Conservation (phyloP, 2,113 vertebrate species). For the Paramormyrops kingsleyae region DNA sequence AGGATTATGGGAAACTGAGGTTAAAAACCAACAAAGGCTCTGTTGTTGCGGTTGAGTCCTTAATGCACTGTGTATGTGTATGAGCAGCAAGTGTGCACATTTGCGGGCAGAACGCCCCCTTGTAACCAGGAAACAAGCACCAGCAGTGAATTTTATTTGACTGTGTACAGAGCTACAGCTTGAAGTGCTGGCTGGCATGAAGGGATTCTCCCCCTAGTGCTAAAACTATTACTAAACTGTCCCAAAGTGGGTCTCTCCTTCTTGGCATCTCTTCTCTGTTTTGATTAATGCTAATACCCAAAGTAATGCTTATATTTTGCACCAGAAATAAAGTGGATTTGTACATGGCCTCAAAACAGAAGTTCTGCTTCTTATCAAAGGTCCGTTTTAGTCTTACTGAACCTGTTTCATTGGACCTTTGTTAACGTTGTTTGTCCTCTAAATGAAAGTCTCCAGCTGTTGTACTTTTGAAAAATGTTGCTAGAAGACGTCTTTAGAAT, state of each 20-base stretch:
- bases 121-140: background rate
- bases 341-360: background rate
- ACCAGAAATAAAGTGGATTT: background rate
- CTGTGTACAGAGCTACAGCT: background rate
- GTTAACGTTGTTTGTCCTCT: background rate
- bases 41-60: slow-evolving; percentile 30
- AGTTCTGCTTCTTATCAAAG: background rate
- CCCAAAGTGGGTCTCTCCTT: background rate
- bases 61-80: background rate
- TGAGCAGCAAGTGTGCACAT: background rate
- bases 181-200: background rate
- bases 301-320: background rate
- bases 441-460: background rate
- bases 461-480: background rate
- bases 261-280: background rate
- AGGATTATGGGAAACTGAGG: slow-evolving; percentile 44
- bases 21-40: slow-evolving; percentile 35
- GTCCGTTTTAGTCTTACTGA: background rate
- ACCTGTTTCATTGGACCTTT: background rate
- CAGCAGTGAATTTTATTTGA: background rate
- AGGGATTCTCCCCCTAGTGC: background rate
- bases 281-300: background rate
- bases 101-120: background rate
- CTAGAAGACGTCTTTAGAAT: background rate
- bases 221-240: background rate